Percentiles rank a stretch among this genome's conserved stretches.
Conservation (phyloP, 1,140 invertebrate species). For the Holcopasites calliopsidis region DNA sequence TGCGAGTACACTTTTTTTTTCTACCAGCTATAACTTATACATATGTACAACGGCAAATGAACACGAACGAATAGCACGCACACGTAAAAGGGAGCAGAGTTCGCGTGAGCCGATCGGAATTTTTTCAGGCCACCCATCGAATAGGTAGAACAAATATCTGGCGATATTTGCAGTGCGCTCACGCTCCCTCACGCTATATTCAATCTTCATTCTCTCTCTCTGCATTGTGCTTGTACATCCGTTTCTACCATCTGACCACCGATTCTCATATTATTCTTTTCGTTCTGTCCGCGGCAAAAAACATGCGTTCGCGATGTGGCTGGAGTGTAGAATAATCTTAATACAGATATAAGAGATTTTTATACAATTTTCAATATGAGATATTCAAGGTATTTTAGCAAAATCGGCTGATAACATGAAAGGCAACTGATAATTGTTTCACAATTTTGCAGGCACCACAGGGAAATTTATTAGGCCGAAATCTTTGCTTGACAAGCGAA, state of each 20-base stretch:
- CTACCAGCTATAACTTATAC: background rate
- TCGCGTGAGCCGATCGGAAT: constrained; percentile 44
- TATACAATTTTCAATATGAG: background rate
- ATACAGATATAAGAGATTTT: no score
- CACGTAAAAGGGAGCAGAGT: constrained; percentile 22
- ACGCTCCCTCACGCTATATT: background rate
- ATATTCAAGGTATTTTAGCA: background rate
- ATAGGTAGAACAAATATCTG: constrained; percentile 55
- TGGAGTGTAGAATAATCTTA: no score
- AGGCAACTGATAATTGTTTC: no score
- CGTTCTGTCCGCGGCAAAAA: background rate
- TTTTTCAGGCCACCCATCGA: constrained; percentile 43
- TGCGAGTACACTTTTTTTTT: constrained; percentile 14
- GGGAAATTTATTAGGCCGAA: no score
- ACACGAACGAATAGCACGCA: background rate
- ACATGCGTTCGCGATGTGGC: no score
- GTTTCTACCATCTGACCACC: background rate
- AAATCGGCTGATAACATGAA: no score
- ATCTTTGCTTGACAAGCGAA: no score
- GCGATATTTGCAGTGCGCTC: constrained; percentile 63
- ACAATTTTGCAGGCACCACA: no score
- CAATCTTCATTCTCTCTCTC: background rate
- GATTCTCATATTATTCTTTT: background rate
- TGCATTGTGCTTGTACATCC: constrained; percentile 15
- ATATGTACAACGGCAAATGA: background rate